Base-by-base conservation (phyloP, 2,888 invertebrate genomes). In the Drosophila trichaetosa region DNA sequence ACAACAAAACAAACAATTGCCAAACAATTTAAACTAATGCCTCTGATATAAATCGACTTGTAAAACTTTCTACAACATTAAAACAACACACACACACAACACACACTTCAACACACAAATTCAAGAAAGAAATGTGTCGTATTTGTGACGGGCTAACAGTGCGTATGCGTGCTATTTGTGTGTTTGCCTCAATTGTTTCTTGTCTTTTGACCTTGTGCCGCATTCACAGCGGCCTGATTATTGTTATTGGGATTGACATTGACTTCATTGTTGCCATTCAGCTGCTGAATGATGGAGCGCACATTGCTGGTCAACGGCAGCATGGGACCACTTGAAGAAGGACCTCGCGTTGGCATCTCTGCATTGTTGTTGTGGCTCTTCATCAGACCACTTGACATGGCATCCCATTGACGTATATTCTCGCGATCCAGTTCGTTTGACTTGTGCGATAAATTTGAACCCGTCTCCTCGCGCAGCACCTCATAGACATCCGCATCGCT, bases 351-450 rank as follows among this genome's bases (percentile, higher is more conserved):
- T 8, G n/a, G 48, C 36, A 38, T 2, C 38, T 56, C n/a, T 36
- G 52, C 59, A 72, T 16, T 59, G 59, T 31, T 42, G 59, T 6
- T 86, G 78, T 94, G 80, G 58, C 69, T 94, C 82, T 94, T 95
- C 95, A 95, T 95, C 84, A 96, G 94, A 79, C 95, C 97, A 94
- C 97, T 97, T 71, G 97, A 97, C 95, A 97, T 95, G 88, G 97
- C 95, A 94, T 97, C 97, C 97, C 97, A 97, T 91, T 97, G 97
- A 61, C 97, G 95, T 84, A 97, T 94, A 83, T 96, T 97, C 94
- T 97, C 97, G 87, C 97, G 95, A 94, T 97, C 97, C 88, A 97
- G 95, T 92, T 95, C 95, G 85, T 94, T 94, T 61, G 94, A 94
- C 76, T 94, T 93, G 86, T 94, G 91, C 2, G 93, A 93, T 34